Evolutionary conservation across 2,888 invertebrate species (phyloP), one percentile per base, ranked within the genome.

Genomic region (Phorcus lineatus): DNA sequence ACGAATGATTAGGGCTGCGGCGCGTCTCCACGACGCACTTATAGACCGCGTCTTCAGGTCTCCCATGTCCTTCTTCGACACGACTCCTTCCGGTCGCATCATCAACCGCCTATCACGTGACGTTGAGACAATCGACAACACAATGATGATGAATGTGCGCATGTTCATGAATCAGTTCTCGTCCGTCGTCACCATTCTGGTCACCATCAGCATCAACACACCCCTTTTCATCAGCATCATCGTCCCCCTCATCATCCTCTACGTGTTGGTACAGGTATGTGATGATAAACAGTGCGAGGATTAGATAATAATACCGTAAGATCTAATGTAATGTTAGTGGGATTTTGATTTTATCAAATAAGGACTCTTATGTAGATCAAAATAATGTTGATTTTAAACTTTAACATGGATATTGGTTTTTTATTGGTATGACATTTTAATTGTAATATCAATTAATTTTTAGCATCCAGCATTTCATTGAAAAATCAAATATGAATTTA

Each of bases 61-160:
- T 11, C 91, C 92, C 0, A 91, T 93, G 90, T 84, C 88, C 1
- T 93, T 93, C 87, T 93, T 92, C 79, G 92, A 92, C 82, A 93
- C 93, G 0, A 93, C 93, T 11, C 94, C 94, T 2, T 84, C 92
- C 16, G 94, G 93, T 3, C 88, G 94, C 31, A 91, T 93, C 66
- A 86, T 94, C 36, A 93, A 93, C 86, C 85, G 90, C 31, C 90
- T 90, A 84, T 89, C 90, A 9, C 79, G 87, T 19, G 91, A 91
- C 77, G 85, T 90, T 1, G 90, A 90, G 66, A 86, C 86, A 0
- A 84, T 90, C 16, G 91, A 91, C 84, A 89, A 86, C 79, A 87
- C 79, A n/a, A 77, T 91, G 19, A 87, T 88, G 0, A 79, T 70
- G 78, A 84, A 86, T 36, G 80, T 90, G 13, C 81, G 89, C 22